Evolutionary conservation across 2,797 vertebrate genomes (phyloP), one percentile per base, ranked within the genome.

Genomic region (Sebastes taczanowskii): DNA sequence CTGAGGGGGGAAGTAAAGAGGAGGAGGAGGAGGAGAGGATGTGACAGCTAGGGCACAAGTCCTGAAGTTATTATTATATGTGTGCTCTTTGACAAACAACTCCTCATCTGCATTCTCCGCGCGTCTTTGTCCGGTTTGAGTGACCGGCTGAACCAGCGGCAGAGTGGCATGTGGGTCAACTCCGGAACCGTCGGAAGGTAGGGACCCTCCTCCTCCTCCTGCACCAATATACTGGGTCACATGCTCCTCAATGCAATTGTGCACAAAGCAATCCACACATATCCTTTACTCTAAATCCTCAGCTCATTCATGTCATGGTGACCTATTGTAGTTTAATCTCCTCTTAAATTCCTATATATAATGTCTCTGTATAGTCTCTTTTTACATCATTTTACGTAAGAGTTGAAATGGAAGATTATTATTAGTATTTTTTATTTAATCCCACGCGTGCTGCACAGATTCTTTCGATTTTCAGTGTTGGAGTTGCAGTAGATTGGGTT

Each of bases 111-210:
- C 49, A 2, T 72, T 85, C 73, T 72, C 34, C 22, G 11, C 46
- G 70, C 73, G 64, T 55, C 87, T 88, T 70, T 86, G 88, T 91
- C 90, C 90, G 92, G 88, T 89, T 92, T 73, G 87, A 85, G 81
- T 77, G 89, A 89, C 91, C 85, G 88, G 95, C 90, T 73, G 81
- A 81, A 91, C 82, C 87, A 69, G 81, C 85, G 81, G 82, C 91
- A 77, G 83, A 91, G 93, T 95, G 96, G 95, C 95, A 96, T 96
- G 96, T 96, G 96, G 96, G 95, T 96, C 94, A 95, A 89, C 89
- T 94, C 95, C 88, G 95, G 93, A 93, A 93, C 94, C 89, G 95
- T 96, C 92, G 96, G 95, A 96, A 96, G 96, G 96, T 96, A 96
- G 91, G 95, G 84, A 84, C 61, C 85, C 84, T 18, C 42, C 78